Percentiles rank a stretch among this genome's conserved stretches.
Evolutionary conservation across 2,113 vertebrate genomes (phyloP).

Genomic region (Callipepla californica): DNA sequence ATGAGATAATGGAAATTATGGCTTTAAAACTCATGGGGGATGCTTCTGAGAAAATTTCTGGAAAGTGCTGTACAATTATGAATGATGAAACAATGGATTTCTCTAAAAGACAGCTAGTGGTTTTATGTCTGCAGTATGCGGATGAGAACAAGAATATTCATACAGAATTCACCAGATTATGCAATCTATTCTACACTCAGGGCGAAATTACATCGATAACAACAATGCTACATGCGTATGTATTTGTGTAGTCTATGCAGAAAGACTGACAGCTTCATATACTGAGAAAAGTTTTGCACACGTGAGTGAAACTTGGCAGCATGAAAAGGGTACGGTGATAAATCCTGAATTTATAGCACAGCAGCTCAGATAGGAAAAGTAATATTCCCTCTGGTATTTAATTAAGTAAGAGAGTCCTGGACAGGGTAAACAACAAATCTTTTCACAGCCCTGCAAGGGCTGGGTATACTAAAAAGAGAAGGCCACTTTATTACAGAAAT

Average conservation of each 20-base stretch:
- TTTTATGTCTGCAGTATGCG: conserved; percentile 48
- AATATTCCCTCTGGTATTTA: background rate
- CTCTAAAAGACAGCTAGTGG: conserved; percentile 58
- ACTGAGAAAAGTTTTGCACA: background rate
- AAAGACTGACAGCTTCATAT: background rate
- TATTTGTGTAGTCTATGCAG: background rate
- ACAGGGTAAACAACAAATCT: background rate
- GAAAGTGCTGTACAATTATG: conserved; percentile 67
- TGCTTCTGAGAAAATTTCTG: conserved; percentile 72
- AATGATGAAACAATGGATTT: conserved; percentile 72
- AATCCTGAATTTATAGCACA: background rate
- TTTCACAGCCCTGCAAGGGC: background rate
- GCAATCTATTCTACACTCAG: conserved; percentile 10
- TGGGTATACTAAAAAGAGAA: background rate
- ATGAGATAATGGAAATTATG: conserved; percentile 76
- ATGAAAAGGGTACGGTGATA: background rate
- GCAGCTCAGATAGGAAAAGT: background rate
- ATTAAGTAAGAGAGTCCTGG: background rate
- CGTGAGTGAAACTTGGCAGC: background rate
- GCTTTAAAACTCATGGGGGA: conserved; percentile 60
- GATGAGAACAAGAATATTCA: conserved; percentile 61
- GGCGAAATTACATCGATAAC: conserved; percentile 10
- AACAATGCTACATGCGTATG: background rate
- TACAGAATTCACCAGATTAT: conserved; percentile 10
- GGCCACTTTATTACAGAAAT: conserved; percentile 1